These are phyloP conservation scores for Drosophila leonis DNA, from an alignment of 2,888 invertebrate genomes.

Conservation along the genomic window DNA sequence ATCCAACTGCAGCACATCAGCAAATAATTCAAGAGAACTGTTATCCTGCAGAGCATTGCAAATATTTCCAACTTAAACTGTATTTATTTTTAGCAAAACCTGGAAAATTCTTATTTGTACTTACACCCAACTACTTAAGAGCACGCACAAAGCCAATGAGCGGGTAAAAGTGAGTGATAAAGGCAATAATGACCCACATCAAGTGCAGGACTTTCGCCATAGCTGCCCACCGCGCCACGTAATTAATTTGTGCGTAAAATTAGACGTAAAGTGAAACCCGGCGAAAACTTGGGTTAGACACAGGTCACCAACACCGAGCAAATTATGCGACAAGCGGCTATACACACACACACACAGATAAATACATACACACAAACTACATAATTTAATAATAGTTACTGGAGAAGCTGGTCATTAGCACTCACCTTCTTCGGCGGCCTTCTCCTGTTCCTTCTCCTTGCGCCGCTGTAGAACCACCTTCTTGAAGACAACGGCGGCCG, in stretches of 20 bases:
- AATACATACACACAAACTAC: conserved; percentile 6
- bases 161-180: conserved; percentile 23
- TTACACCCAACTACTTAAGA: conserved; percentile 21
- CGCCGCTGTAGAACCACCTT: conserved; percentile 85
- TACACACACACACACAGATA: conserved; percentile 12
- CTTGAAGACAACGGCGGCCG: conserved; percentile 85
- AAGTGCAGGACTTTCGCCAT: conserved; percentile 15
- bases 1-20: neutral
- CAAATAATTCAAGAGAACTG: too few species aligned
- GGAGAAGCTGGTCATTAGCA: conserved; percentile 43
- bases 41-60: neutral
- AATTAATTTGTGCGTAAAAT: conserved; percentile 69
- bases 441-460: conserved; percentile 77
- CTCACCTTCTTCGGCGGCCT: conserved; percentile 85
- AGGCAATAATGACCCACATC: conserved; percentile 52
- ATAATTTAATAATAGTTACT: conserved; percentile 19
- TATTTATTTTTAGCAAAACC: neutral
- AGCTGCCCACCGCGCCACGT: conserved; percentile 28
- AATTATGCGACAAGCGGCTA: conserved; percentile 48
- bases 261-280: conserved; percentile 59
- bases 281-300: conserved; percentile 55
- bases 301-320: conserved; percentile 54
- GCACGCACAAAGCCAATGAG: conserved; percentile 27
- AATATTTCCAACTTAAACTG: neutral
- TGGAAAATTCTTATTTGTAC: conserved; percentile 8